Conservation (phyloP, 2,113 vertebrate genomes). For the Apistogramma diplotaenia region DNA sequence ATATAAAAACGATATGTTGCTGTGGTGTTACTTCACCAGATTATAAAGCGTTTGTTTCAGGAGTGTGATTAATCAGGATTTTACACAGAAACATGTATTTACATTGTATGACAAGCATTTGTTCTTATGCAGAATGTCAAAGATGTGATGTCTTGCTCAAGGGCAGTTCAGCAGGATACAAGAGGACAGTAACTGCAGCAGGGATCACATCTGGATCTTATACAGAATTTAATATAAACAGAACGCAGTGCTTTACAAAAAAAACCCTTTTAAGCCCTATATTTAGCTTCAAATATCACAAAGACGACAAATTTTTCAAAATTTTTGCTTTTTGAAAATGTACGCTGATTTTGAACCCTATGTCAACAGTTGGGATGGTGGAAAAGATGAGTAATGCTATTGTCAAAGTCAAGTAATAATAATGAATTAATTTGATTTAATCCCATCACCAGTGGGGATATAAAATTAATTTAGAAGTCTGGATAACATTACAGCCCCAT, state of each 20-base stretch:
- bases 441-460: too few species aligned
- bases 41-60: slow-evolving; percentile 9
- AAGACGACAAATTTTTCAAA: background rate
- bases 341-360: background rate
- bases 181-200: background rate
- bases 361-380: background rate
- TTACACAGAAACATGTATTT: slow-evolving; percentile 25
- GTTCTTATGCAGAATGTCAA: background rate
- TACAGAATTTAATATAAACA: background rate
- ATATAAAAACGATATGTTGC: slow-evolving; percentile 24
- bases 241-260: background rate
- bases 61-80: background rate
- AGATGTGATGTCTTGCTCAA: background rate
- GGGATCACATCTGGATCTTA: background rate
- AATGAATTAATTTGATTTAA: too few species aligned
- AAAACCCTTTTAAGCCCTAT: background rate
- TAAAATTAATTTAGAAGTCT: too few species aligned
- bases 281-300: background rate
- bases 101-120: background rate
- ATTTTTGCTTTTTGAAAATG: too few species aligned
- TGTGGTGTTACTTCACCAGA: slow-evolving; percentile 29
- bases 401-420: background rate
- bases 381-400: background rate
- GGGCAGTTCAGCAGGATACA: slow-evolving; percentile 20
- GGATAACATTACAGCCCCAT: too few species aligned